Evolutionary conservation across 2,888 invertebrate genomes (phyloP).

Genomic region (Tetanocera ferruginea): DNA sequence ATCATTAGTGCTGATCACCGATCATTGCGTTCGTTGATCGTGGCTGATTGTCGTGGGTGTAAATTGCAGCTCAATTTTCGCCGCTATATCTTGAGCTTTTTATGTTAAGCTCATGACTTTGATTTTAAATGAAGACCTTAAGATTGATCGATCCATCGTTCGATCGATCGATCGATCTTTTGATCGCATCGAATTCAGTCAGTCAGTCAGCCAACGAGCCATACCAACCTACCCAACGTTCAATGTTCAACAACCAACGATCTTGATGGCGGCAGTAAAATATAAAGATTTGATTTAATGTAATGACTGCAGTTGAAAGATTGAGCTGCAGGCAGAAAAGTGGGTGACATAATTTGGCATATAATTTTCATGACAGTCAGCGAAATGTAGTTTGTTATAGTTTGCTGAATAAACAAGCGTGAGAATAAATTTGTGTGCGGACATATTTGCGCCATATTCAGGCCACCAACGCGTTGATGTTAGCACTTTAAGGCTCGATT

Average conservation of each 20-base stretch:
- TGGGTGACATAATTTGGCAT: constrained; percentile 49
- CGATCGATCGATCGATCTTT: not conserved
- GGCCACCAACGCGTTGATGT: not conserved
- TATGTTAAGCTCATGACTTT: constrained; percentile 26
- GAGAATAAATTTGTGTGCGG: constrained; percentile 26
- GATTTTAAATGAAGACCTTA: constrained; percentile 36
- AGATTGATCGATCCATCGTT: constrained; percentile 13
- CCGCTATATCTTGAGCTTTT: constrained; percentile 30
- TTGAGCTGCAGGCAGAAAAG: constrained; percentile 28
- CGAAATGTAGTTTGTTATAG: not conserved
- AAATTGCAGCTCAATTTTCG: constrained; percentile 53
- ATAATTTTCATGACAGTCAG: not conserved
- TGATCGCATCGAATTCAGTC: not conserved
- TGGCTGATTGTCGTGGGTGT: constrained; percentile 52
- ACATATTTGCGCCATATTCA: not conserved
- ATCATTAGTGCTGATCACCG: constrained; percentile 33
- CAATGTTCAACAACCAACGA: not conserved
- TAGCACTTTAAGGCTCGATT: too few relatives aligned
- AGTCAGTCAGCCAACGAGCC: not conserved
- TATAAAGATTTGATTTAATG: not conserved
- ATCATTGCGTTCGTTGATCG: constrained; percentile 29
- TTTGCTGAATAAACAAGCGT: constrained; percentile 33
- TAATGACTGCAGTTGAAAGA: constrained; percentile 24
- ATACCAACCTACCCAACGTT: not conserved
- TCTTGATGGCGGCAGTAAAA: not conserved